Percentiles rank a stretch among this genome's conserved stretches.
These are phyloP conservation scores for Camelus dromedarius DNA, from an alignment of 2,113 vertebrate genomes.

Conservation along the genomic window DNA sequence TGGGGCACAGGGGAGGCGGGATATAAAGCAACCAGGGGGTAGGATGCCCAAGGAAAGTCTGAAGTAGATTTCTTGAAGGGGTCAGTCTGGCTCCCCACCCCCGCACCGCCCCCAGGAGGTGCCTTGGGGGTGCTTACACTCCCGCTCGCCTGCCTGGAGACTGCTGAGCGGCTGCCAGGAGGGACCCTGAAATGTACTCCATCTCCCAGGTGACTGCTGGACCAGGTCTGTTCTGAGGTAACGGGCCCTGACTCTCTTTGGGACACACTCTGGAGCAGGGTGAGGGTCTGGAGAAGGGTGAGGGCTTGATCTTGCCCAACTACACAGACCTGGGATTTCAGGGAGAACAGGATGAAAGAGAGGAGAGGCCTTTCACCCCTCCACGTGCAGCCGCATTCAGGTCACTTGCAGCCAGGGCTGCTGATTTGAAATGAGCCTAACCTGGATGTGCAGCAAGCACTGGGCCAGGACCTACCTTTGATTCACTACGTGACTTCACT, in stretches of 20 bases:
- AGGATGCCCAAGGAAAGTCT: background rate
- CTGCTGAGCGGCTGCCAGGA: background rate
- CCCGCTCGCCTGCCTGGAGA: background rate
- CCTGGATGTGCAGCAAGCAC: background rate
- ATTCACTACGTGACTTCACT: background rate
- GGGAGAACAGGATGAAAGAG: background rate
- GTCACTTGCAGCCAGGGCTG: background rate
- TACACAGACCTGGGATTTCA: background rate
- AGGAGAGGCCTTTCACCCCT: background rate
- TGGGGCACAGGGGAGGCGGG: background rate
- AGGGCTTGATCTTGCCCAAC: background rate
- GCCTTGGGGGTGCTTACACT: background rate
- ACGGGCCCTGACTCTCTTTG: background rate
- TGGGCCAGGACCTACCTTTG: background rate
- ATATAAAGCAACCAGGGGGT: background rate
- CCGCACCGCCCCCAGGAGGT: background rate
- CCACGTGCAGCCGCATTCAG: background rate
- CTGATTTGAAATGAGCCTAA: background rate
- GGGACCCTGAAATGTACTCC: background rate
- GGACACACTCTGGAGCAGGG: background rate
- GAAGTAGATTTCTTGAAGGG: background rate
- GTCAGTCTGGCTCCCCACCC: background rate
- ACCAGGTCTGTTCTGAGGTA: background rate
- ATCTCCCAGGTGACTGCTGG: background rate
- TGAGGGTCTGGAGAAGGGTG: background rate